Conservation (phyloP, 2,113 vertebrate genomes). For the Atlantisia rogersi region DNA sequence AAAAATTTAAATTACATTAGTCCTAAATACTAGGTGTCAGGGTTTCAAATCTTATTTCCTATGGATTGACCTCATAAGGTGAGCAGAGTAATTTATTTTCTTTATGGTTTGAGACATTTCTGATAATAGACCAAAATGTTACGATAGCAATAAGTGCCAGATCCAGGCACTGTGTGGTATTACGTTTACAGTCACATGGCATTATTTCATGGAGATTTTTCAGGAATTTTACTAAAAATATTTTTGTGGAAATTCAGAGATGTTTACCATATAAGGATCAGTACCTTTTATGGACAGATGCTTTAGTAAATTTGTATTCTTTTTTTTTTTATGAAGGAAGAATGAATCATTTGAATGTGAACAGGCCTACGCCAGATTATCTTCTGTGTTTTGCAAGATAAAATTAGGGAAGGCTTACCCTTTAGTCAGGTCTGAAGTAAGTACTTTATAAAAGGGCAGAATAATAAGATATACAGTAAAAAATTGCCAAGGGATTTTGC, state of each 20-base stretch:
- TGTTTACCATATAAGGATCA: not conserved
- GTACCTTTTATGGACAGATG: not conserved
- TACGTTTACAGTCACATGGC: not conserved
- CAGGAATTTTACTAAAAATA: not conserved
- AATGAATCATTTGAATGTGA: not conserved
- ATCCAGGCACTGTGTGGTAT: not conserved
- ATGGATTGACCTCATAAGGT: not conserved
- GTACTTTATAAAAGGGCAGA: not conserved
- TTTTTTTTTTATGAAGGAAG: not conserved
- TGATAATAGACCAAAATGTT: slow-evolving; percentile 27
- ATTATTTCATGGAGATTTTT: not conserved
- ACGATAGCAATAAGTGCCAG: not conserved
- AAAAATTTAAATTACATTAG: not conserved
- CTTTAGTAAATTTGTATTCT: not conserved
- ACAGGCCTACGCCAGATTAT: not conserved
- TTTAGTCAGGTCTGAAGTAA: slow-evolving; percentile 11
- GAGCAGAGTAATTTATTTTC: not conserved
- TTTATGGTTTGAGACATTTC: not conserved
- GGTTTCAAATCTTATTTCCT: not conserved
- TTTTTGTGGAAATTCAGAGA: slow-evolving; percentile 1
- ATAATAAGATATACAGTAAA: not conserved
- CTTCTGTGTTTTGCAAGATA: not conserved
- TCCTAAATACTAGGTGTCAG: not conserved
- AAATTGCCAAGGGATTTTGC: not conserved
- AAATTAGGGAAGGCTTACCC: not conserved